Conservation (phyloP, 2,113 vertebrate species). For the Tetrao urogallus region DNA sequence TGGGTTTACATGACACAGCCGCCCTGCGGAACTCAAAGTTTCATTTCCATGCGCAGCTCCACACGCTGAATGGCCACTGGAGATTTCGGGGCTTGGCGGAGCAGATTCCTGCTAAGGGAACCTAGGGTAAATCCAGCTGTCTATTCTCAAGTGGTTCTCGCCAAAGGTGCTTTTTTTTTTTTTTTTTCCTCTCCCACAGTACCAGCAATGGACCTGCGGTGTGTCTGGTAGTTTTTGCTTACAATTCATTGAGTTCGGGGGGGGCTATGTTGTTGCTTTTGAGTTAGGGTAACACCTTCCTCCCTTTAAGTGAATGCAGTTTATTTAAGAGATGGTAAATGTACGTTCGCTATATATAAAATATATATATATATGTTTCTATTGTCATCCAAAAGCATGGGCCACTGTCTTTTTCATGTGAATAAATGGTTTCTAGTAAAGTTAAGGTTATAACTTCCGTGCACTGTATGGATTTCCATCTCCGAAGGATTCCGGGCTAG, state of each 20-base stretch:
- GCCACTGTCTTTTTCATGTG: constrained; percentile 80
- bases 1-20: constrained; percentile 78
- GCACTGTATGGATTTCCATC: constrained; percentile 74
- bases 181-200: constrained; percentile 32
- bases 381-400: constrained; percentile 73
- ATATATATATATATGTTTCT: constrained; percentile 64
- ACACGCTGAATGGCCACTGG: constrained; percentile 79
- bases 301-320: constrained; percentile 68
- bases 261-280: constrained; percentile 55
- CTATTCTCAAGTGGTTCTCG: constrained; percentile 75
- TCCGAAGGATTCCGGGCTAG: constrained; percentile 36
- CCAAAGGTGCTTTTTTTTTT: constrained; percentile 72
- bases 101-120: constrained; percentile 79
- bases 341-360: constrained; percentile 70
- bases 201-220: constrained; percentile 65
- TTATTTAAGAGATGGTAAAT: constrained; percentile 81
- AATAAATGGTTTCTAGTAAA: constrained; percentile 83
- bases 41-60: constrained; percentile 74
- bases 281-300: constrained; percentile 60
- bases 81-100: constrained; percentile 79
- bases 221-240: constrained; percentile 74
- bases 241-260: constrained; percentile 68
- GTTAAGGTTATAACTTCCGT: constrained; percentile 77
- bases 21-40: constrained; percentile 77
- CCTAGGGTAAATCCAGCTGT: constrained; percentile 78